A percentile compares a stretch with the other conserved stretches of the same genome.
These are phyloP conservation scores for Rhegmatorhina hoffmannsi DNA, from an alignment of 2,113 vertebrate genomes.

Conservation along the genomic window DNA sequence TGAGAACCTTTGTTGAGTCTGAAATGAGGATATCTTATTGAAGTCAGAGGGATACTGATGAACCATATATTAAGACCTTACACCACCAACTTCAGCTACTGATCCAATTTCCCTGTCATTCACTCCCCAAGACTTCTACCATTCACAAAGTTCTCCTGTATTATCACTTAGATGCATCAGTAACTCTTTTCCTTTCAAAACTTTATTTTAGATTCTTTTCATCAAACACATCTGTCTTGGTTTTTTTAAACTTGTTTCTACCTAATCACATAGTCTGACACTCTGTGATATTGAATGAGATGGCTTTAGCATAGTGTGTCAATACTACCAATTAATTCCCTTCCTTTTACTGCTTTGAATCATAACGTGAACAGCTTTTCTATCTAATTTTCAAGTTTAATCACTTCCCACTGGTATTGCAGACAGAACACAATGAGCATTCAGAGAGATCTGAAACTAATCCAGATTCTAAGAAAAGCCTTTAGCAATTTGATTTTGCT, in stretches of 20 bases:
- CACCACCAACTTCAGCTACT: neutral
- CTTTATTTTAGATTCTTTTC: neutral
- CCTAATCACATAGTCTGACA: neutral
- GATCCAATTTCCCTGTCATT: neutral
- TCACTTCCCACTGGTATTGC: conserved; percentile 9
- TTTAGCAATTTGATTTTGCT: conserved; percentile 20
- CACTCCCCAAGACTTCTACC: neutral
- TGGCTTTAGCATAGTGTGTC: neutral
- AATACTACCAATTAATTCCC: conserved; percentile 1
- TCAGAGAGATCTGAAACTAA: neutral
- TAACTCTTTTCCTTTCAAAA: neutral
- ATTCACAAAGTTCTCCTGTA: neutral
- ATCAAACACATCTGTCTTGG: neutral
- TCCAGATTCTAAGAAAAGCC: neutral
- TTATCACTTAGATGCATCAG: neutral
- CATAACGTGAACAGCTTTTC: neutral
- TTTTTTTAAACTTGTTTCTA: neutral
- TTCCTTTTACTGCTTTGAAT: conserved; percentile 31
- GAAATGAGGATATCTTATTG: neutral
- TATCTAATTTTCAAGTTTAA: conserved; percentile 17
- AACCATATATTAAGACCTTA: neutral
- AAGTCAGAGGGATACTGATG: neutral
- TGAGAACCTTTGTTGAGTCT: neutral
- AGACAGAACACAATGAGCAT: neutral
- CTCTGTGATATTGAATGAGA: neutral